Base-by-base conservation (phyloP, 2,888 invertebrate species). In the Drosophila conformis region DNA sequence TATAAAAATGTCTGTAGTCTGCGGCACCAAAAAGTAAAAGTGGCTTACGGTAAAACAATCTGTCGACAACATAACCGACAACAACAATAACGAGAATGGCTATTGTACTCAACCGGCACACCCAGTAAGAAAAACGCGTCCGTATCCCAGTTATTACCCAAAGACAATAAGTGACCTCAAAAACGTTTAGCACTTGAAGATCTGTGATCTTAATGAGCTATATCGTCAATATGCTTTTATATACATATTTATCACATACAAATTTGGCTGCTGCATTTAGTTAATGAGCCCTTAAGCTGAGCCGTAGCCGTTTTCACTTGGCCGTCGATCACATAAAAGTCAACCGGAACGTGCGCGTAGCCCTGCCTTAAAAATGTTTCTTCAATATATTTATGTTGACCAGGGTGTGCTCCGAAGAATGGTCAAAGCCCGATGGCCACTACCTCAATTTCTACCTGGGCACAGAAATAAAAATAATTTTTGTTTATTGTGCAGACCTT, bases 81-180 rank as follows among this genome's bases (percentile, higher is more conserved):
- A 63, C 60, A 74, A 63, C 57, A 74, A 59, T 53, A 57, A 38
- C 53, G 75, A 48, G 56, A 64, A 75, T 76, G 58, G 46, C 54
- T 52, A 64, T 53, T 69, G 57, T 40, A 18, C 64, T 51, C 31
- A 59, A 56, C 15, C 61, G 77, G 46, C 73, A 62, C 81, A 73
- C 68, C 72, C 75, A 48, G 35, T 69, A 65, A 56, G 62, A 65
- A 73, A 73, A 63, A 51, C 46, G 77, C 65, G 57, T 67, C 54
- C 76, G 48, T 67, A 62, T 58, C 66, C 69, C 77, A 53, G 35
- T 73, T 60, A 71, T 76, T 74, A 70, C n/a, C 57, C 59, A 71
- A 70, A 86, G 70, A 72, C 87, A 89, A 85, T 84, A 84, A 74
- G 80, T 82, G 85, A 89, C 85, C 85, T 73, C 85, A 85, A 89